Percentiles rank a stretch among this genome's conserved stretches.
Evolutionary conservation across 2,113 vertebrate species (phyloP).

Genomic region (Psittacara wagleri): DNA sequence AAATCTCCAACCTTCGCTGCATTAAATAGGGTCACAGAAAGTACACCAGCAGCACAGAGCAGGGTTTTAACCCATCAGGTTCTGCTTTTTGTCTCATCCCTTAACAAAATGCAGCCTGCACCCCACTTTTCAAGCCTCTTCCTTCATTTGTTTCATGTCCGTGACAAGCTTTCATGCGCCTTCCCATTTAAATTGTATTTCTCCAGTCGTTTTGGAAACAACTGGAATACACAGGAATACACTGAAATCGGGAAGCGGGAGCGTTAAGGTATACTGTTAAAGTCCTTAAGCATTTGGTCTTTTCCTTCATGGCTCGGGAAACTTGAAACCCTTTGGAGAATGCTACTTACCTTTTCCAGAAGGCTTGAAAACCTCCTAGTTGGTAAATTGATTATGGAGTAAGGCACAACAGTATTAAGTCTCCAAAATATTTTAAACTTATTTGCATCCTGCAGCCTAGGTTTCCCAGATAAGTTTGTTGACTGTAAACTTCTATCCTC

Average conservation of each 20-base stretch:
- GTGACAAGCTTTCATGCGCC: not conserved
- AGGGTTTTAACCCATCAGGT: conserved; percentile 54
- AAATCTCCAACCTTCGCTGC: conserved; percentile 60
- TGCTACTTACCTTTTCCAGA: conserved; percentile 48
- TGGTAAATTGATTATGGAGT: conserved; percentile 51
- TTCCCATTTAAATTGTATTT: not conserved
- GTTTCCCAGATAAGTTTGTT: conserved; percentile 53
- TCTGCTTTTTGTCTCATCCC: not conserved
- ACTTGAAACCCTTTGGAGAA: conserved; percentile 45
- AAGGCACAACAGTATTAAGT: conserved; percentile 9
- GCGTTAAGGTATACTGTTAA: not conserved
- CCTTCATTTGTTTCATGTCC: not conserved
- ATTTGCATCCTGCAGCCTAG: conserved; percentile 12
- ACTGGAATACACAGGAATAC: not conserved
- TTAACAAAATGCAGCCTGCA: not conserved
- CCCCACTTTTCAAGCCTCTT: not conserved
- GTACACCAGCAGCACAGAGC: conserved; percentile 57
- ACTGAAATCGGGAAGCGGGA: not conserved
- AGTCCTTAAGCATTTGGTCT: conserved; percentile 37
- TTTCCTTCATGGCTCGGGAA: not conserved
- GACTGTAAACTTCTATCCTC: conserved; percentile 59
- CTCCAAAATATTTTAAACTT: conserved; percentile 38
- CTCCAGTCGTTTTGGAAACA: not conserved
- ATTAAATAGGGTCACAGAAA: conserved; percentile 67
- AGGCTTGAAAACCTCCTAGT: conserved; percentile 43